Percentiles rank a stretch among this genome's conserved stretches.
Conservation (phyloP, 2,888 invertebrate genomes). For the Drosophila rellima region DNA sequence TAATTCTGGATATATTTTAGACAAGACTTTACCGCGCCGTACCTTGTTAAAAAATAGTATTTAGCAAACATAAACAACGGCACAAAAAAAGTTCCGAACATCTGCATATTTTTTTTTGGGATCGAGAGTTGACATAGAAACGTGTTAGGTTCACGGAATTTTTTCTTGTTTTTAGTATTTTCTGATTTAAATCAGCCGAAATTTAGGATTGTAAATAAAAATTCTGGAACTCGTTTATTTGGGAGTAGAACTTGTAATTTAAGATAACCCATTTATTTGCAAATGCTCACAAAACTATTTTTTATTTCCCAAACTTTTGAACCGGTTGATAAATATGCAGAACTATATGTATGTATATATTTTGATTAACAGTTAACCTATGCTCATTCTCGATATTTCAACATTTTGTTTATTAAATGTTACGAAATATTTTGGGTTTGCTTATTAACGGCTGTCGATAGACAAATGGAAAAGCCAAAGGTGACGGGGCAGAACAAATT, state of each 20-base stretch:
- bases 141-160: too few species aligned
- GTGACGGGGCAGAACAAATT: slow-evolving; percentile 20
- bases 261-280: slow-evolving; percentile 1
- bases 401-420: slow-evolving; percentile 14
- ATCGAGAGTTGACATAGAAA: neutral
- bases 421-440: slow-evolving; percentile 16
- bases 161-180: neutral
- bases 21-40: neutral
- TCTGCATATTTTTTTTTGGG: neutral
- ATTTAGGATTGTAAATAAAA: neutral
- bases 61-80: neutral
- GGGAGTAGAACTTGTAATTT: neutral
- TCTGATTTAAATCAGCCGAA: neutral
- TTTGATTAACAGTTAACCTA: neutral
- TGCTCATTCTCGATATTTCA: neutral
- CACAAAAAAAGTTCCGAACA: neutral
- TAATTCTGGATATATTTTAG: neutral
- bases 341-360: neutral
- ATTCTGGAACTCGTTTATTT: neutral
- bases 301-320: neutral
- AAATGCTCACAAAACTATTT: neutral
- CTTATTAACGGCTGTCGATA: slow-evolving; percentile 1
- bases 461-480: slow-evolving; percentile 3
- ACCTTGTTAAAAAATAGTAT: neutral
- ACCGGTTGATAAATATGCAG: neutral